Conservation (phyloP, 1,140 invertebrate genomes). For the Cydia splendana region DNA sequence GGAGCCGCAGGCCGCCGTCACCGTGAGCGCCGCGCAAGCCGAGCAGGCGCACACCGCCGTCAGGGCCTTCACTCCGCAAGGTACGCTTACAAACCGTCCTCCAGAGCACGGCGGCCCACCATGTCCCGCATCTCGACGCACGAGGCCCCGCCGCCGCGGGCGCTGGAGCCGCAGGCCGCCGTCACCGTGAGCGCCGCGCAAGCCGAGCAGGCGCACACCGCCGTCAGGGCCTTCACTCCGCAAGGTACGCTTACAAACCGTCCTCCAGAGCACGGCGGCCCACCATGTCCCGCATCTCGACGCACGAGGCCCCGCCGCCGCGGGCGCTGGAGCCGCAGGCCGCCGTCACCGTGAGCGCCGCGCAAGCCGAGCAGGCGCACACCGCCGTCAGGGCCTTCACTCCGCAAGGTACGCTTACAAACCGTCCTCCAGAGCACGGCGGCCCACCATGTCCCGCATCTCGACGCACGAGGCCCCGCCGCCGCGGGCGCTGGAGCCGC, state of each 20-base stretch:
- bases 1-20: constrained; percentile 39
- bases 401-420: constrained; percentile 47
- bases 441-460: constrained; percentile 57
- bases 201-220: constrained; percentile 39
- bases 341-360: constrained; percentile 42
- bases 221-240: constrained; percentile 41
- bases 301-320: constrained; percentile 41
- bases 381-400: constrained; percentile 44
- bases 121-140: constrained; percentile 61
- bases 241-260: no score
- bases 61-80: constrained; percentile 43
- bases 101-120: constrained; percentile 50
- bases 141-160: constrained; percentile 31
- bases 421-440: constrained; percentile 49
- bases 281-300: constrained; percentile 57
- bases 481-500: constrained; percentile 40
- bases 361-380: constrained; percentile 36
- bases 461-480: constrained; percentile 46
- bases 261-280: constrained; percentile 51
- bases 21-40: constrained; percentile 39
- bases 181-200: constrained; percentile 41
- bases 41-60: constrained; percentile 41
- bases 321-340: constrained; percentile 40
- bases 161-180: constrained; percentile 42
- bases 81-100: no score